Evolutionary conservation across 2,888 invertebrate genomes (phyloP).

Genomic region (Onchidella celtica): DNA sequence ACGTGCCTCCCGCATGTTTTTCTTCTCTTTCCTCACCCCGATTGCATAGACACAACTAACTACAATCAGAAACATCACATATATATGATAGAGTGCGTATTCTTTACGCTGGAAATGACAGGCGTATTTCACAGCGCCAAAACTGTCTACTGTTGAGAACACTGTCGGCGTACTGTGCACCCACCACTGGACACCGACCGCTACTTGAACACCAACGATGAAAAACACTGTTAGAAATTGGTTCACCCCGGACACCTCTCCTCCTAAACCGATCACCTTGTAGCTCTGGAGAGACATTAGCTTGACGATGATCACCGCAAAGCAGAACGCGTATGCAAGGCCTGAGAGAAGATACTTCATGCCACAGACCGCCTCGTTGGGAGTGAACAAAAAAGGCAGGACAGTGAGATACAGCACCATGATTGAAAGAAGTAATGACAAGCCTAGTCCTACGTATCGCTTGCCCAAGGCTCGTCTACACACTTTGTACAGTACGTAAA

Average conservation of each 20-base stretch:
- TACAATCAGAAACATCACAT: slow-evolving; percentile 91
- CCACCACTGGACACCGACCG: slow-evolving; percentile 78
- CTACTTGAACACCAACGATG: slow-evolving; percentile 88
- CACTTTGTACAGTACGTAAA: slow-evolving; percentile 89
- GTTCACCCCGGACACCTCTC: slow-evolving; percentile 87
- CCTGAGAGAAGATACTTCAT: slow-evolving; percentile 80
- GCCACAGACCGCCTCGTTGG: slow-evolving; percentile 79
- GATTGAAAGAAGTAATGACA: slow-evolving; percentile 80
- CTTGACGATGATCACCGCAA: slow-evolving; percentile 94
- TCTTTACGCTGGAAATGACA: slow-evolving; percentile 65
- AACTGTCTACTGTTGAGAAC: slow-evolving; percentile 51
- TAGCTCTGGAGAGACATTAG: slow-evolving; percentile 94
- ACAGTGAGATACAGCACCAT: slow-evolving; percentile 79
- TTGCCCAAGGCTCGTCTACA: slow-evolving; percentile 63
- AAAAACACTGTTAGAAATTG: slow-evolving; percentile 92
- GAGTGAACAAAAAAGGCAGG: slow-evolving; percentile 79
- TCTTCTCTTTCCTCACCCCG: slow-evolving; percentile 90
- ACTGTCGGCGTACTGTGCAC: slow-evolving; percentile 67
- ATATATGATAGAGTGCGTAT: slow-evolving; percentile 86
- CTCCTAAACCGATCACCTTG: slow-evolving; percentile 89
- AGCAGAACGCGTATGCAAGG: slow-evolving; percentile 86
- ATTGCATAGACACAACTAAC: slow-evolving; percentile 91
- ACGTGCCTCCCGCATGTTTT: slow-evolving; percentile 94
- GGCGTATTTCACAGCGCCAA: slow-evolving; percentile 52
- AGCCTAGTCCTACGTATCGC: slow-evolving; percentile 76